Evolutionary conservation across 2,113 vertebrate species (phyloP).

Genomic region (Nanorana parkeri): DNA sequence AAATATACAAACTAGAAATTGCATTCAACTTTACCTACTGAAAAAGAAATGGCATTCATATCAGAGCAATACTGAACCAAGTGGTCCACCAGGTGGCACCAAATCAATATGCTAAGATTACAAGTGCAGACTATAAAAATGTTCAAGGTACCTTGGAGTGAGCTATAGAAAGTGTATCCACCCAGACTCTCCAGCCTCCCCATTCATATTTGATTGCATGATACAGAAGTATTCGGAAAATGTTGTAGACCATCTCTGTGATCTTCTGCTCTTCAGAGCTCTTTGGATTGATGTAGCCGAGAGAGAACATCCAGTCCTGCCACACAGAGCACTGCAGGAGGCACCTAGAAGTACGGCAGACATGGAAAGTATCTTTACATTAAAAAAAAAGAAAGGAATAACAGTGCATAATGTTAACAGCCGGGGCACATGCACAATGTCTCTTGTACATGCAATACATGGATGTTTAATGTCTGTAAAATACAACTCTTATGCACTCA

Average conservation of each 20-base stretch:
- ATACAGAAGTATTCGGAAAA: constrained; percentile 97
- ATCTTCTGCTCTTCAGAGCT: constrained; percentile 98
- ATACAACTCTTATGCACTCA: no score
- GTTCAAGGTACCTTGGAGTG: constrained; percentile 90
- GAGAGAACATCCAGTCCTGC: constrained; percentile 99
- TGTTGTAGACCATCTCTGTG: constrained; percentile 99
- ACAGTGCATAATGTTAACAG: no score
- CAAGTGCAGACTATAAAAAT: neutral
- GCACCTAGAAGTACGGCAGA: constrained; percentile 77
- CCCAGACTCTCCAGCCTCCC: constrained; percentile 98
- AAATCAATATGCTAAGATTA: constrained; percentile 52
- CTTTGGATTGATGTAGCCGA: constrained; percentile 98
- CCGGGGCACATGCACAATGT: no score
- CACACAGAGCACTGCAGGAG: constrained; percentile 98
- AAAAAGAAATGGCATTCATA: no score
- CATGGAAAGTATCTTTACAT: no score
- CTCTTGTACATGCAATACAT: no score
- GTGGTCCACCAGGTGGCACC: constrained; percentile 73
- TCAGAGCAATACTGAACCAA: neutral
- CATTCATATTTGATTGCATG: constrained; percentile 99
- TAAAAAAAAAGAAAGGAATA: no score
- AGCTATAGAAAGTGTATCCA: constrained; percentile 95
- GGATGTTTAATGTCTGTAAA: no score
- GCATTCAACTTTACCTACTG: no score
- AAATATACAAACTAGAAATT: no score